Evolutionary conservation across 2,797 vertebrate species (phyloP), one percentile per base, ranked within the genome.

Genomic region (Danio choprae): DNA sequence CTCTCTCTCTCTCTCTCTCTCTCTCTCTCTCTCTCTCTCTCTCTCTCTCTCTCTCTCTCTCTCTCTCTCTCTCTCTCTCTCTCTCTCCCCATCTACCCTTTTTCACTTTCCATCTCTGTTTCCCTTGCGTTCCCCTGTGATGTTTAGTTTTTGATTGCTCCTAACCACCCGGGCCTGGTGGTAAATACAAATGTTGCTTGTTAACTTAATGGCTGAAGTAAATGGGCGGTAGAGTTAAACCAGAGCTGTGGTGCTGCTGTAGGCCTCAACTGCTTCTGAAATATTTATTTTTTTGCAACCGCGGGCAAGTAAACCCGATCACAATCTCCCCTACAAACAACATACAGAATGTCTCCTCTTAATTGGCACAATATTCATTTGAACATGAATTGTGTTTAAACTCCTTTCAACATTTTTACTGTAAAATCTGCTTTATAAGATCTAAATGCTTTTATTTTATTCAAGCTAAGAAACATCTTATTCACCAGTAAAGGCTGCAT

Each of bases 71-170:
- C 60, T 82, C 36, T 90, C 88, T 81, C 88, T 88, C 86, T 86
- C 64, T 58, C 44, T 48, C 71, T 56, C 65, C 41, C 67, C 36
- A 58, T 77, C 48, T 68, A 40, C 59, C 59, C 20, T 70, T 60
- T 79, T 62, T 50, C 56, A 74, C 73, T 80, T 64, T 89, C 87
- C 85, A 87, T 89, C 87, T 88, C 12, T 41, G 36, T 46, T 71
- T 58, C 48, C 7, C 74, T 62, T 77, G 46, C 15, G 9, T 72
- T 29, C 73, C 80, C 74, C 40, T 86, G 84, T 90, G 91, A 94
- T 95, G 95, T 96, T 97, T 95, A 94, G 87, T 82, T 91, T 91
- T 88, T 92, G 92, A 92, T 95, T 93, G 93, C 93, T 95, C 93
- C 94, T 91, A 96, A 73, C 55, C 55, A 46, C 55, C 53, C 53